These are phyloP conservation scores for Incurvaria masculella DNA, from an alignment of 2,888 invertebrate species.

Conservation along the genomic window DNA sequence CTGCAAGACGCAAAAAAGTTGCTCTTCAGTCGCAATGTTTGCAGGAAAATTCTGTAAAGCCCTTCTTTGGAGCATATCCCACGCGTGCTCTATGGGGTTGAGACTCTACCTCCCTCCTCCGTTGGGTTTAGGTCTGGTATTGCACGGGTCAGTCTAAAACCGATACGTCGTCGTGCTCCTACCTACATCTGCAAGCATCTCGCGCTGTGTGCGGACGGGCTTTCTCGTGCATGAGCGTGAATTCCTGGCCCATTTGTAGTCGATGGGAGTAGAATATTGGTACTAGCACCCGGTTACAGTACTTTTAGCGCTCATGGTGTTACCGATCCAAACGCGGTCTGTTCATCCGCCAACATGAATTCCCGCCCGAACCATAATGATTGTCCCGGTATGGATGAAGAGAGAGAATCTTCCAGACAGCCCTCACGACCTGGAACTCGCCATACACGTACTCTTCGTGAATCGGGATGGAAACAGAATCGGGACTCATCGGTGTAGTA, in stretches of 20 bases:
- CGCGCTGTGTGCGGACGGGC: slow-evolving; percentile 6
- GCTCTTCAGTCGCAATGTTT: too few relatives aligned
- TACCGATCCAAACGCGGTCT: slow-evolving; percentile 11
- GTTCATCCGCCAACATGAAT: slow-evolving; percentile 12
- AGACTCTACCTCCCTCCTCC: background rate
- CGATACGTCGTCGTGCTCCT: background rate
- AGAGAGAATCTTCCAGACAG: background rate
- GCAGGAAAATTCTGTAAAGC: too few relatives aligned
- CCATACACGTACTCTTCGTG: slow-evolving; percentile 8
- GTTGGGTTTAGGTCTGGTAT: background rate
- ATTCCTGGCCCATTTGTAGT: too few relatives aligned
- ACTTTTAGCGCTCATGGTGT: slow-evolving; percentile 10
- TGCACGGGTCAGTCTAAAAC: background rate
- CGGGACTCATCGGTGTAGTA: slow-evolving; percentile 9
- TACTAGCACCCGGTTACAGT: slow-evolving; percentile 3
- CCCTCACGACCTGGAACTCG: slow-evolving; percentile 6
- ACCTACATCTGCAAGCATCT: slow-evolving; percentile 5
- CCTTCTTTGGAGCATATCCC: too few relatives aligned
- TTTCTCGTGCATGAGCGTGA: slow-evolving; percentile 9
- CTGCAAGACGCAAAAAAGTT: too few relatives aligned
- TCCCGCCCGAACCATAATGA: slow-evolving; percentile 9
- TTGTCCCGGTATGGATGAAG: slow-evolving; percentile 5
- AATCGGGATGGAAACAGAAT: slow-evolving; percentile 10
- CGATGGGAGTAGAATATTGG: too few relatives aligned
- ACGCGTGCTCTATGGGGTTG: too few relatives aligned